Evolutionary conservation across 2,888 invertebrate species (phyloP), one percentile per base, ranked within the genome.

Genomic region (Timema cristinae): DNA sequence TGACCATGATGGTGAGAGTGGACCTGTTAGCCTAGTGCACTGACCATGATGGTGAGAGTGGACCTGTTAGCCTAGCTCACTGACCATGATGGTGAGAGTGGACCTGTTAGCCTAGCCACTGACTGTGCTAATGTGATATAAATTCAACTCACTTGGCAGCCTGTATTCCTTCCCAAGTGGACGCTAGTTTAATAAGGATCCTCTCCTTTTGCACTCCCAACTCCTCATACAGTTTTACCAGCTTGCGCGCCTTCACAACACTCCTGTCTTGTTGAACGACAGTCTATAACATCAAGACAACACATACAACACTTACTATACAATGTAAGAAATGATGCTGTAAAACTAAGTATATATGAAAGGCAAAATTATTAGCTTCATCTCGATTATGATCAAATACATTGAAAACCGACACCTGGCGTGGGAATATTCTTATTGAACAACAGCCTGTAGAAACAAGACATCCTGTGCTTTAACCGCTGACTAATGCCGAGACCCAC

Each of bases 91-190:
- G n/a, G n/a, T n/a, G n/a, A n/a, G n/a, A n/a, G n/a, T n/a, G n/a
- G n/a, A n/a, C n/a, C 32, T 32, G 32, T 32, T 32, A 32, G 32
- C 32, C 32, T 32, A 32, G 32, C 32, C 32, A 32, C 32, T 32
- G 32, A 54, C 15, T 32, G 13, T 8, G 15, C 54, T 54, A 8
- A 54, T 54, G 52, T 13, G 10, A 52, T 63, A 71, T 66, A 75
- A 61, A 68, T 72, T 71, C 74, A 75, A 69, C 85, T 84, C 85
- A 95, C 95, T 89, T 93, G 47, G 97, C 99, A 51, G 98, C 98
- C 85, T 98, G 94, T 76, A 99, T 98, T 50, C 99, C 98, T 85
- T 99, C 99, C 99, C 99, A 99, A 0, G 99, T 98, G 1, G 98
- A 96, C 0, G 98, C 97, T 76, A 99, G 85, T 83, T 99, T 99